Percentiles rank a stretch among this genome's conserved stretches.
Conservation (phyloP, 1,140 invertebrate genomes). For the Tetragonula clypearis region DNA sequence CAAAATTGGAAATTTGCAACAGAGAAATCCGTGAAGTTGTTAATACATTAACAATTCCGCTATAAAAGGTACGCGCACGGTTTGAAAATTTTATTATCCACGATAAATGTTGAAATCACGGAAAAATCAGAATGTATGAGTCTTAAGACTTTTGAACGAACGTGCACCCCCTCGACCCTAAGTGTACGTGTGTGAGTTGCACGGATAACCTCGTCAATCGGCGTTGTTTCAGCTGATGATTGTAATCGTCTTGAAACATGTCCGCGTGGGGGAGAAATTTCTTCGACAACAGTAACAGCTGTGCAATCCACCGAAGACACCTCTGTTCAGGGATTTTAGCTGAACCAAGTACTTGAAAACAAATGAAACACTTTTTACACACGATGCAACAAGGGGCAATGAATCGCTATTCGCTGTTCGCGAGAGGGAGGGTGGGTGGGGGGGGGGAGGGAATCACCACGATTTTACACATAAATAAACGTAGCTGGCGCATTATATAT, state of each 20-base stretch:
- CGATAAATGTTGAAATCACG: too few relatives aligned
- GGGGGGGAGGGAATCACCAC: too few relatives aligned
- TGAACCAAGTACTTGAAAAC: background rate
- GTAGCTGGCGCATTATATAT: background rate
- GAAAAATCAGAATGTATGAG: too few relatives aligned
- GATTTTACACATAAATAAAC: background rate
- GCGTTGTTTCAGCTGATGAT: background rate
- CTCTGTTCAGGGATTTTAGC: slow-evolving; percentile 6
- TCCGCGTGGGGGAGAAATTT: background rate
- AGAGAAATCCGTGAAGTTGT: too few relatives aligned
- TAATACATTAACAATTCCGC: too few relatives aligned
- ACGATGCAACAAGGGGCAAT: background rate
- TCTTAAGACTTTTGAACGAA: background rate
- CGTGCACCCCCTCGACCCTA: background rate
- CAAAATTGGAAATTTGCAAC: too few relatives aligned
- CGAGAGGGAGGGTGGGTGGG: too few relatives aligned
- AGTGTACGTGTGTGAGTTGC: background rate
- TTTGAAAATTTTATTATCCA: background rate
- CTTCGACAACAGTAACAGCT: background rate
- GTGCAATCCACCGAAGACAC: slow-evolving; percentile 5
- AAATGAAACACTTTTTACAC: background rate
- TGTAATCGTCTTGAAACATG: background rate
- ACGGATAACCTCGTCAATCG: background rate
- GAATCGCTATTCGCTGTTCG: background rate
- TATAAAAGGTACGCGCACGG: too few relatives aligned